A percentile compares a stretch with the other conserved stretches of the same genome.
These are phyloP conservation scores for Uloborus diversus DNA, from an alignment of 1,140 invertebrate genomes.

Conservation along the genomic window DNA sequence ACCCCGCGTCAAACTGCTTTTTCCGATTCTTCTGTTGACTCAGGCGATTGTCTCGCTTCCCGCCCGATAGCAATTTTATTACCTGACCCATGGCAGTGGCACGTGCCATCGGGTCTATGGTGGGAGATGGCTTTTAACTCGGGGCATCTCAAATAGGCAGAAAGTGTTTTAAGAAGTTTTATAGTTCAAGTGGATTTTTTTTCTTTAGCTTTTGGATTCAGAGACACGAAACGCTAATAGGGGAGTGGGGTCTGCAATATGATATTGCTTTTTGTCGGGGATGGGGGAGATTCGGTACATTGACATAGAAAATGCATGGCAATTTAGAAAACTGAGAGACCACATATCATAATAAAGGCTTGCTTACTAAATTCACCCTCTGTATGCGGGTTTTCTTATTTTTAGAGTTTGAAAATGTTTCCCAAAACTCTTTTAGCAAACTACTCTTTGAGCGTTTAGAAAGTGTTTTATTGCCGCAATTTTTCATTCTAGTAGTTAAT, in stretches of 20 bases:
- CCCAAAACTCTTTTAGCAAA: no score
- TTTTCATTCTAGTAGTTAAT: no score
- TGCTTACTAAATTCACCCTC: no score
- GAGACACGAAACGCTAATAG: background rate
- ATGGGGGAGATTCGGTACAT: no score
- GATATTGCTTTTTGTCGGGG: no score
- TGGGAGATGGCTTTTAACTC: background rate
- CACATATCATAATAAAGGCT: no score
- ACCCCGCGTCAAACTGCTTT: background rate
- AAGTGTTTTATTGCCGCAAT: no score
- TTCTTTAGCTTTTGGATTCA: background rate
- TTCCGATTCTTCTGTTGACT: conserved; percentile 9
- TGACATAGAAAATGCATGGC: no score
- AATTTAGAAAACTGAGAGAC: no score
- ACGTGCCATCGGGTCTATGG: background rate
- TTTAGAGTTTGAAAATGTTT: no score
- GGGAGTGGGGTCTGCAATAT: background rate
- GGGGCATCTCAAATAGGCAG: background rate
- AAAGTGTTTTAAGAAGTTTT: background rate
- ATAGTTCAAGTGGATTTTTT: background rate
- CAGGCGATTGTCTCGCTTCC: background rate
- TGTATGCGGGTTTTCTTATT: no score
- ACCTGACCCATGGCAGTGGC: background rate
- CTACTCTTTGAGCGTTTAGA: no score
- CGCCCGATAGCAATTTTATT: background rate